A percentile compares a stretch with the other conserved stretches of the same genome.
phyloP scores from a whole-genome alignment of 2,888 invertebrate species.

The Steinernema scapterisci region DNA sequence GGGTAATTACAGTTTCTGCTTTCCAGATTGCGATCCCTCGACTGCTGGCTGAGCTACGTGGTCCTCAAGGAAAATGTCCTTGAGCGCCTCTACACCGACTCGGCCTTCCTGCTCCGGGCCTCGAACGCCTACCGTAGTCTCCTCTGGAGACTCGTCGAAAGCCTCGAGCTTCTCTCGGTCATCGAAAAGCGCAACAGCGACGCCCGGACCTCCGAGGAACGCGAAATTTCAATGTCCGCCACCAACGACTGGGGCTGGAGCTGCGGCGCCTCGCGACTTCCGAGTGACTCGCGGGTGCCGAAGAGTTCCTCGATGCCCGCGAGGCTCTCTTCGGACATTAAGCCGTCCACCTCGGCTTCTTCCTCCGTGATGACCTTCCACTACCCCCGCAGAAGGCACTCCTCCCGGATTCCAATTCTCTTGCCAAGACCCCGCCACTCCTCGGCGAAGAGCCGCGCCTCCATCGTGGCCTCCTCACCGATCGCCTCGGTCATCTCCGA shows the following conservation, averaged over 20 bases:
- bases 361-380: constrained; percentile 19
- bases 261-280: constrained; percentile 48
- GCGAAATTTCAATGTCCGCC: neutral
- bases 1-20: constrained; percentile 37
- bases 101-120: constrained; percentile 77
- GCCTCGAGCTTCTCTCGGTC: constrained; percentile 81
- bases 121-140: constrained; percentile 73
- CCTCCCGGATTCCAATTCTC: constrained; percentile 35
- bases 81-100: constrained; percentile 79
- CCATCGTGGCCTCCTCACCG: neutral
- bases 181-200: constrained; percentile 67
- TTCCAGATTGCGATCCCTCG: constrained; percentile 74
- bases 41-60: constrained; percentile 86
- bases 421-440: neutral
- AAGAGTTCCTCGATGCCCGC: constrained; percentile 66
- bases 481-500: constrained; percentile 27
- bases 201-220: constrained; percentile 23
- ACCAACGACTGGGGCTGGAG: constrained; percentile 16
- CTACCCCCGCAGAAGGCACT: constrained; percentile 23
- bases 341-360: constrained; percentile 29
- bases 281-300: constrained; percentile 65
- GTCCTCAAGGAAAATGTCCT: constrained; percentile 82
- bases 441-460: neutral
- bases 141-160: constrained; percentile 78
- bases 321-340: constrained; percentile 41